Conservation (phyloP, 1,140 invertebrate genomes). For the Heliothis subflexa region DNA sequence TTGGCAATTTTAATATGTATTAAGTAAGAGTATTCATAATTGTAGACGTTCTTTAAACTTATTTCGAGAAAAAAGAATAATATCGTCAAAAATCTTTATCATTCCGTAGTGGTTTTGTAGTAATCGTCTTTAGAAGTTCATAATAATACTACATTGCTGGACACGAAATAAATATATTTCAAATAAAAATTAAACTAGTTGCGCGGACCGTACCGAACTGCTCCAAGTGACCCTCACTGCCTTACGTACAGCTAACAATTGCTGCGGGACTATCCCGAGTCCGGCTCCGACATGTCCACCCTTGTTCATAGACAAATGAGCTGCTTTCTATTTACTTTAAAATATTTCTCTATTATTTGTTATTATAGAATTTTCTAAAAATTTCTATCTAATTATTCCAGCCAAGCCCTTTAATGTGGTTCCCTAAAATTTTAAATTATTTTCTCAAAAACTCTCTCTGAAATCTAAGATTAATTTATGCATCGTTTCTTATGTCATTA, state of each 20-base stretch:
- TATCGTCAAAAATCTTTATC: too few species aligned
- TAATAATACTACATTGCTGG: neutral
- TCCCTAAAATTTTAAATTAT: too few species aligned
- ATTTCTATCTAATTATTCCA: neutral
- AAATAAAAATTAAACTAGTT: conserved; percentile 51
- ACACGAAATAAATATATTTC: neutral
- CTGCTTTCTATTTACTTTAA: conserved; percentile 6
- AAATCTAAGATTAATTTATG: too few species aligned
- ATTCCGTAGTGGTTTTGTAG: neutral
- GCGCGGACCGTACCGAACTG: conserved; percentile 54
- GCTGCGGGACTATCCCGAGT: conserved; percentile 48
- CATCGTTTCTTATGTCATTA: too few species aligned
- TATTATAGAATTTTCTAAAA: neutral
- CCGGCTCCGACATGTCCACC: conserved; percentile 43
- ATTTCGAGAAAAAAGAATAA: too few species aligned
- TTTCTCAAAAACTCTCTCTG: too few species aligned
- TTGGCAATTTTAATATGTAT: too few species aligned
- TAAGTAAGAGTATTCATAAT: too few species aligned
- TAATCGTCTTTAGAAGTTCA: too few species aligned
- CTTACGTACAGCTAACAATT: conserved; percentile 58
- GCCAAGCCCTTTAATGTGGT: too few species aligned
- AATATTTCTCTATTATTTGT: conserved; percentile 7
- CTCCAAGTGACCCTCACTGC: conserved; percentile 62
- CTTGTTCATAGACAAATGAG: conserved; percentile 40
- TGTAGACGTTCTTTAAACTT: too few species aligned